Evolutionary conservation across 2,888 invertebrate species (phyloP), one percentile per base, ranked within the genome.

Genomic region (Hedychridium roseum): DNA sequence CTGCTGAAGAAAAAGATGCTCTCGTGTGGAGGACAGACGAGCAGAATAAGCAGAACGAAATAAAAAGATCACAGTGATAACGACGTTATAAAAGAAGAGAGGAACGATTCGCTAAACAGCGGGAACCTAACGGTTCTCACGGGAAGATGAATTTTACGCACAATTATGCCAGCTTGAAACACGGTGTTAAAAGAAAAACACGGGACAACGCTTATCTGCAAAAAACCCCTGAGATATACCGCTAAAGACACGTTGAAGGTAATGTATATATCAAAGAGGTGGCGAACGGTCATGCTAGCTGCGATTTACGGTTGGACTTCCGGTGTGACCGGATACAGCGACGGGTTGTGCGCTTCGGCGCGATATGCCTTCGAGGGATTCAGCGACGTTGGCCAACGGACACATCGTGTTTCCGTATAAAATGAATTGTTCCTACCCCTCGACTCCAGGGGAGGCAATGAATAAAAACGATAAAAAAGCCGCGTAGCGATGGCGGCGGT

Each of bases 251-350:
- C 14, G 5, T 18, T n/a, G 7, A 12, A n/a, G 11, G 23, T 12
- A 14, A 11, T 14, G 20, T 3, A 37, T 20, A 3, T 12, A 18
- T 7, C 11, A 6, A 6, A 11, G 18, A 17, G 11, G 36, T 35
- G 3, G 14, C 20, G 14, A 5, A 14, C 34, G 18, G 41, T 45
- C 28, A 7, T n/a, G 3, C 5, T n/a, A 9, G 9, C 11, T 26
- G 34, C 45, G 54, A 54, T 54, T 51, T 54, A 54, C 46, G 45
- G 46, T 46, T 27, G 27, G 21, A 26, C 43, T 45, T 46, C 54
- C 51, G 42, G 27, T 15, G 30, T 16, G 16, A 6, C 42, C 51
- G 43, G 54, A 52, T n/a, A 18, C 36, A 50, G 41, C 32, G 43
- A 36, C 39, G 39, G 41, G 42, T 39, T 36, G 28, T 38, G 31